Base-by-base conservation (phyloP, 2,888 invertebrate genomes). In the Drosophila cyrtoloma region DNA sequence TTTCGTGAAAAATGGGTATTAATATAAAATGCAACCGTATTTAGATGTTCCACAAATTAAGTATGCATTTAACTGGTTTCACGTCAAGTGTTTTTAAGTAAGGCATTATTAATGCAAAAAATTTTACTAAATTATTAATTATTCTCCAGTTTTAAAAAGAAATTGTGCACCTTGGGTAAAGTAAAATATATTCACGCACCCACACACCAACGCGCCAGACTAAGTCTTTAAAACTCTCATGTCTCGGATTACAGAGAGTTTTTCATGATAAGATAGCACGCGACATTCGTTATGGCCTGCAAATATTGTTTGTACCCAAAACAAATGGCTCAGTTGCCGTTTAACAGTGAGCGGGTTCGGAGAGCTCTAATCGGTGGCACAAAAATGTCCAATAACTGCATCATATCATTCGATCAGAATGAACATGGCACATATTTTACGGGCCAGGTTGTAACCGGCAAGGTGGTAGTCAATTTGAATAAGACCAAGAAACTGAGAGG, bases 381-480 rank as follows among this genome's bases (percentile, higher is more conserved):
- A 9, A 47, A 22, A 71, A 92, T 92, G 92, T 83, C 91, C 5
- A 91, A 86, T n/a, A 85, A 90, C 71, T 93, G 93, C 74, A 78
- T 85, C 61, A 92, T 93, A 65, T 75, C 84, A 5, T 93, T 93
- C 69, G 96, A 96, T 95, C 72, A 94, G 93, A 92, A 96, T 95
- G 93, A 95, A 95, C 84, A 96, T 95, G 93, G 94, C 96, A 83
- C 95, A 95, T 93, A 92, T 77, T 93, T 92, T 74, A 91, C 92
- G 16, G 93, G 93, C 22, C 92, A 93, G 81, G 81, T 86, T 39
- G 78, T 93, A 12, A 87, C 88, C 39, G 93, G 93, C 30, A 91
- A 88, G 79, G 92, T 93, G 37, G 82, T 90, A 50, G 80, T 93
- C 52, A 89, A 82, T 61, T 79, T 93, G 22, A 92, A 90, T 68